Evolutionary conservation across 2,888 invertebrate genomes (phyloP).

Genomic region (Drosophila nigricruria): DNA sequence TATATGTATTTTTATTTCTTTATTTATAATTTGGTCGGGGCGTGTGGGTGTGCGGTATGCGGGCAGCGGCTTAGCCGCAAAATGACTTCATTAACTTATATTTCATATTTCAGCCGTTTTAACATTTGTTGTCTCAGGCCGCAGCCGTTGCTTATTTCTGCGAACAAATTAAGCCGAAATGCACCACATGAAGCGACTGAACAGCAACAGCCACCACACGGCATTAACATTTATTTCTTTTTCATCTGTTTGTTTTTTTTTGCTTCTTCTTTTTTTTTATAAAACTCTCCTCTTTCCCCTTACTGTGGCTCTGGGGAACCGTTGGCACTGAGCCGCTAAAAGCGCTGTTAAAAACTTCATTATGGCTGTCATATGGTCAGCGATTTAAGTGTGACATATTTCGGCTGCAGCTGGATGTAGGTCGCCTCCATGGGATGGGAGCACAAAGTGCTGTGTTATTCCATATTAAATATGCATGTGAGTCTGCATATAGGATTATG

Average conservation of each 20-base stretch:
- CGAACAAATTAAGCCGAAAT: conserved; percentile 76
- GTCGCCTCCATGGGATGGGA: conserved; percentile 13
- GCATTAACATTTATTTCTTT: conserved; percentile 44
- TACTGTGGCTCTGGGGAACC: not conserved
- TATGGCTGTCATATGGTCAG: conserved; percentile 63
- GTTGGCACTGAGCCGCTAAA: conserved; percentile 75
- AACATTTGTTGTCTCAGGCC: conserved; percentile 11
- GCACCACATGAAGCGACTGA: conserved; percentile 56
- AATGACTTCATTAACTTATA: conserved; percentile 77
- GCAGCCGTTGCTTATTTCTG: conserved; percentile 50
- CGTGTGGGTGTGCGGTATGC: conserved; percentile 27
- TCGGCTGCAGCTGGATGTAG: conserved; percentile 31
- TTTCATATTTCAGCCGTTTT: conserved; percentile 59
- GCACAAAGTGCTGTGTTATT: conserved; percentile 9
- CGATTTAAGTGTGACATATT: conserved; percentile 76
- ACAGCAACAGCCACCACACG: conserved; percentile 27
- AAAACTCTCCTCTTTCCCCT: conserved; percentile 16
- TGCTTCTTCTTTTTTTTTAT: conserved; percentile 31
- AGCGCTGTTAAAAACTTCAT: conserved; percentile 78
- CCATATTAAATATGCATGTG: conserved; percentile 7
- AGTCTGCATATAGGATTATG: conserved; percentile 11
- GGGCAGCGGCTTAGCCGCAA: conserved; percentile 65
- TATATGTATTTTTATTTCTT: conserved; percentile 27
- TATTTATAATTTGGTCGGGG: conserved; percentile 18
- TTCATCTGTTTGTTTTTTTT: not conserved